Percentiles rank a stretch among this genome's conserved stretches.
phyloP scores from a whole-genome alignment of 2,113 vertebrate genomes.

The Alethe diademata region DNA sequence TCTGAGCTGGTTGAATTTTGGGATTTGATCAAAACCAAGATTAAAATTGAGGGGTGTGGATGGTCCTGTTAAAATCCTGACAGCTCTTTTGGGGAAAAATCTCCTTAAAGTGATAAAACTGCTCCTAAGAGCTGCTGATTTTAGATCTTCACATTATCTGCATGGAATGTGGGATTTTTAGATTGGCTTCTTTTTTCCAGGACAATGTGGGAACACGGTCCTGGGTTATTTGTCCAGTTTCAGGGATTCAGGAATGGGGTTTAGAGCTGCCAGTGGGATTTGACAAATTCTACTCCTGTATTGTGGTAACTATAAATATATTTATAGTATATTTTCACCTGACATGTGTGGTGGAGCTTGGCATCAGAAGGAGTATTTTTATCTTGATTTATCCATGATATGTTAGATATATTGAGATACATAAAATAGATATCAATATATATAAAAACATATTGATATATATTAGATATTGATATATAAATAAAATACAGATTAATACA shows the following conservation, averaged over 20 bases:
- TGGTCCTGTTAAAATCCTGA: neutral
- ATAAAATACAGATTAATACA: neutral
- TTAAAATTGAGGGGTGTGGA: neutral
- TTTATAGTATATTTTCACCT: neutral
- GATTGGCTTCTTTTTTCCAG: neutral
- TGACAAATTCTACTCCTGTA: neutral
- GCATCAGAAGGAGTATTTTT: neutral
- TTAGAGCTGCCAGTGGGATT: neutral
- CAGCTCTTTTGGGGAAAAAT: neutral
- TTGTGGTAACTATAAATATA: too few relatives aligned
- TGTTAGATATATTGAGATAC: neutral
- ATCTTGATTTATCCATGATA: neutral
- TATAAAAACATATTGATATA: neutral
- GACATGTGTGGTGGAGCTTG: neutral
- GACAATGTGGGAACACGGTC: rapidly evolving
- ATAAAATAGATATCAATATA: neutral
- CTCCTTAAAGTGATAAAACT: neutral
- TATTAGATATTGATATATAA: neutral
- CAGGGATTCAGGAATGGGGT: neutral
- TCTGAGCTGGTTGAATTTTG: neutral
- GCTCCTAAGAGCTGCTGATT: neutral
- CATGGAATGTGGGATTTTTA: neutral
- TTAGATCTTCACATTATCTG: neutral
- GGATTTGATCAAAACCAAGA: neutral
- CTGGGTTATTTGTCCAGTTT: neutral